Base-by-base conservation (phyloP, 1,140 invertebrate genomes). In the Bactericera cockerelli region DNA sequence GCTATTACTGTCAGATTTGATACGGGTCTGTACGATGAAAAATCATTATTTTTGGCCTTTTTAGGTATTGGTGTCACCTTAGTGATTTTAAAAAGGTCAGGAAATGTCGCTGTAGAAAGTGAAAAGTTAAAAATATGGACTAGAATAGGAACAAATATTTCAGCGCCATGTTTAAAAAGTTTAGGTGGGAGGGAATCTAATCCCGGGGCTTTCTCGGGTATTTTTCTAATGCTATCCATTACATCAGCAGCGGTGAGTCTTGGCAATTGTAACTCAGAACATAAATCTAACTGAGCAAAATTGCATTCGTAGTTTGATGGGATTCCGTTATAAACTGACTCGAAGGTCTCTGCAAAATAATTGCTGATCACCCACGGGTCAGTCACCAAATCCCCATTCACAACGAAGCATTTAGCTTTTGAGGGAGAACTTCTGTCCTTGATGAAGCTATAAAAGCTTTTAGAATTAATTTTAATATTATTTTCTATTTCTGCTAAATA, bases 61-160 rank as follows among this genome's bases (percentile, higher is more conserved):
- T 56, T 56, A n/a, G 55, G 55, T 26, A 56, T 22, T 14, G 55
- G 55, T 6, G 26, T 56, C 6, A 56, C 55, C 26, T 26, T 56
- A n/a, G 55, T n/a, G n/a, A 26, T 56, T n/a, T 56, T 56, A 19
- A 25, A 25, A 8, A 25, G 14, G 55, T 56, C 55, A 4, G 55
- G 55, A n/a, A 19, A 56, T 10, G 14, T 6, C 4, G 19, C n/a
- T 19, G 19, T 11, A 24, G 14, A n/a, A 6, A 56, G 11, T n/a
- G 55, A 25, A 22, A 56, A 26, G 24, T 56, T 56, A n/a, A 56
- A 56, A 56, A 56, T 56, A 26, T 56, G n/a, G 8, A 16, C 8
- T 16, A 56, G 55, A 56, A 28, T 19, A 11, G 19, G 22, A 6
- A n/a, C n/a, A 10, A 56, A 56, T 3, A n/a, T 10, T 10, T n/a